Evolutionary conservation across 2,888 invertebrate genomes (phyloP).

Genomic region (Nyleta sp.): DNA sequence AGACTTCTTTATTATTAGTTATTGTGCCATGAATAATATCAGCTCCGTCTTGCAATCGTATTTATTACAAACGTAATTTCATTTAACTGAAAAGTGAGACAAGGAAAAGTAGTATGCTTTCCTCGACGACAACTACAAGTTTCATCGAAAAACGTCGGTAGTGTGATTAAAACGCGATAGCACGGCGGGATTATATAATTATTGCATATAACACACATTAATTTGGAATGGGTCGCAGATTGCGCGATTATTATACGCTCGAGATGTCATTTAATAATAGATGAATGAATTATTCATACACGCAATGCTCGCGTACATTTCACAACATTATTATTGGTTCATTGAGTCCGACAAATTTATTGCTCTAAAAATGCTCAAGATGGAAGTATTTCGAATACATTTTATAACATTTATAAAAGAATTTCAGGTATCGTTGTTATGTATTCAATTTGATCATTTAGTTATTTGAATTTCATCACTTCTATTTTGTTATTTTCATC

Average conservation of each 20-base stretch:
- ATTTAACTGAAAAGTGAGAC: background rate
- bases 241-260: slow-evolving; percentile 23
- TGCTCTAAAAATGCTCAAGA: too few species aligned
- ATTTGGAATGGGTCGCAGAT: slow-evolving; percentile 16
- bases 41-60: slow-evolving; percentile 6
- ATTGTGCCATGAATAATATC: slow-evolving; percentile 38
- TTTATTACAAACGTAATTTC: slow-evolving; percentile 14
- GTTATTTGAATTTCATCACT: too few species aligned
- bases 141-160: too few species aligned
- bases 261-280: slow-evolving; percentile 42
- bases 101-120: background rate
- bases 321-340: slow-evolving; percentile 9
- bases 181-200: slow-evolving; percentile 17
- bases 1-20: slow-evolving; percentile 36
- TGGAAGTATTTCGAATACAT: too few species aligned
- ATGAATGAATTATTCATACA: slow-evolving; percentile 34
- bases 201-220: slow-evolving; percentile 4
- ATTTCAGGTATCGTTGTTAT: too few species aligned
- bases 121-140: background rate
- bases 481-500: too few species aligned
- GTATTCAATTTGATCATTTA: too few species aligned
- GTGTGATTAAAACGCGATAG: too few species aligned
- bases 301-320: slow-evolving; percentile 1
- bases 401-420: too few species aligned
- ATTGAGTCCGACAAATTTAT: slow-evolving; percentile 1